Evolutionary conservation across 2,113 vertebrate genomes (phyloP).

Genomic region (Panthera uncia): DNA sequence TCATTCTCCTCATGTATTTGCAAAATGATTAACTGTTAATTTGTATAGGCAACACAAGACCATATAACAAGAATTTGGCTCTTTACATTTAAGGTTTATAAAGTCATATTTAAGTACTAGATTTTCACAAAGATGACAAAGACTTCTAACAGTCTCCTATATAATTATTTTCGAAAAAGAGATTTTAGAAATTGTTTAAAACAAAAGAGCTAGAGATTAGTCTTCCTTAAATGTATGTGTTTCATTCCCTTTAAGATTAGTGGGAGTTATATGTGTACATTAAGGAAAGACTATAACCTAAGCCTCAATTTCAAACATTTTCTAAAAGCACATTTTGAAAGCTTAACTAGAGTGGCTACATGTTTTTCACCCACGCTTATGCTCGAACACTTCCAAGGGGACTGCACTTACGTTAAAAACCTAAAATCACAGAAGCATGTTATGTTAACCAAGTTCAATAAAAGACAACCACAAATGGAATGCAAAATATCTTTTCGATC

Average conservation of each 20-base stretch:
- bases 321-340: conserved; percentile 59
- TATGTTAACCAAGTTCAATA: conserved; percentile 48
- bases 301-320: conserved; percentile 56
- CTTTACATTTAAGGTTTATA: neutral
- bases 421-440: conserved; percentile 25
- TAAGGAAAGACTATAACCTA: conserved; percentile 44
- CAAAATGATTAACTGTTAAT: neutral
- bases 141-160: neutral
- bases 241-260: neutral
- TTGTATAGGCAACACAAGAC: neutral
- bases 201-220: conserved; percentile 1
- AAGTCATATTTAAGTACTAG: neutral
- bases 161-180: neutral
- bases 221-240: neutral
- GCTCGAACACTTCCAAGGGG: conserved; percentile 45
- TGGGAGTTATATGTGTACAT: neutral
- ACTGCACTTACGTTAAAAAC: conserved; percentile 39
- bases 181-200: neutral
- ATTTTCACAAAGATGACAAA: conserved; percentile 42
- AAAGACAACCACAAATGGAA: conserved; percentile 43
- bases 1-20: neutral
- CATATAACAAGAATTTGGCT: neutral
- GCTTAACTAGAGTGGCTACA: neutral
- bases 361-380: conserved; percentile 39
- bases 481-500: conserved; percentile 49